A percentile compares a stretch with the other conserved stretches of the same genome.
phyloP scores from a whole-genome alignment of 1,140 invertebrate species.

The Cryptotermes secundus region DNA sequence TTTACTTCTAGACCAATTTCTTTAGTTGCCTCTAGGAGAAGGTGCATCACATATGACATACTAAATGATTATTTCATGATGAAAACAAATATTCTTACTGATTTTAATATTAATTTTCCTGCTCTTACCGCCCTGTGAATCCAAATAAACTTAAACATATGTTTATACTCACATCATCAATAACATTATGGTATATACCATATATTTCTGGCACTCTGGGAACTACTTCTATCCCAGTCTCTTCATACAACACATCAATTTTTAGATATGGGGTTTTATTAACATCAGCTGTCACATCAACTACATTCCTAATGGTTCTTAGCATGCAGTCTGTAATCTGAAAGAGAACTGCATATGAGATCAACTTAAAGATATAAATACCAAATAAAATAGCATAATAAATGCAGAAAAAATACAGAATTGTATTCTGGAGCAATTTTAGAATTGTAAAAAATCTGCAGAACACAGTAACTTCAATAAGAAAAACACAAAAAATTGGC shows the following conservation, averaged over 20 bases:
- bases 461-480: too few species aligned
- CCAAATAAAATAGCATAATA: not conserved
- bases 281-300: slow-evolving; percentile 48
- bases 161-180: slow-evolving; percentile 34
- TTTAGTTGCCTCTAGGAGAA: too few species aligned
- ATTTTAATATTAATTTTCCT: too few species aligned
- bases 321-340: slow-evolving; percentile 54
- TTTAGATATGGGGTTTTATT: slow-evolving; percentile 53
- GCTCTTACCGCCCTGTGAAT: too few species aligned
- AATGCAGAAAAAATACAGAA: not conserved
- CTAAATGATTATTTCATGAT: too few species aligned
- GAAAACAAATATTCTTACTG: too few species aligned
- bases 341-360: slow-evolving; percentile 36
- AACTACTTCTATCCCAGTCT: slow-evolving; percentile 44
- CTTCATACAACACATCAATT: slow-evolving; percentile 49
- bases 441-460: too few species aligned
- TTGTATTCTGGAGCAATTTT: too few species aligned
- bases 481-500: too few species aligned
- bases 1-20: too few species aligned
- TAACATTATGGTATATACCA: slow-evolving; percentile 26
- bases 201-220: slow-evolving; percentile 48
- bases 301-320: slow-evolving; percentile 54
- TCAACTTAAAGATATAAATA: not conserved
- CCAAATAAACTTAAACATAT: too few species aligned
- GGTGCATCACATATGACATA: too few species aligned